Conservation (phyloP, 2,888 invertebrate species). For the Oscheius sp. region DNA sequence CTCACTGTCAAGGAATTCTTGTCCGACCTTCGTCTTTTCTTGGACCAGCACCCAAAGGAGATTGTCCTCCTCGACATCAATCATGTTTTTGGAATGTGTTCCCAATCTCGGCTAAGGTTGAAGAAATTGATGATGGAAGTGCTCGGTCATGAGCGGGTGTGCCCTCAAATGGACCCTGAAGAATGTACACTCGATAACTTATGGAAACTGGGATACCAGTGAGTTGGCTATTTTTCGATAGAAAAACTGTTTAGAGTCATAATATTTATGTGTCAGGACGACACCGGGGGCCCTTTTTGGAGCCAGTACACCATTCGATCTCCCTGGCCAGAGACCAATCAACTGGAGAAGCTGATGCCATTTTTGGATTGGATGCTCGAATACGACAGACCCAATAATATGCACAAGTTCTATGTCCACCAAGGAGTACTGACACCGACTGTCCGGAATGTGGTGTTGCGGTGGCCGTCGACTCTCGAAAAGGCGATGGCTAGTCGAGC, state of each 20-base stretch:
- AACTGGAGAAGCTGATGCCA: background rate
- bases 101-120: background rate
- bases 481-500: background rate
- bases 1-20: constrained; percentile 14
- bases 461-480: constrained; percentile 26
- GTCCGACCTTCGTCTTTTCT: constrained; percentile 35
- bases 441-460: constrained; percentile 38
- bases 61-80: constrained; percentile 50
- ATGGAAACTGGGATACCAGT: constrained; percentile 22
- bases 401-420: constrained; percentile 38
- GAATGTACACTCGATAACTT: constrained; percentile 27
- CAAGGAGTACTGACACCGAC: constrained; percentile 51
- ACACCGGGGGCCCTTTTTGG: constrained; percentile 28
- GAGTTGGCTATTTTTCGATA: background rate
- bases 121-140: constrained; percentile 13
- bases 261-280: constrained; percentile 1
- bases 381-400: constrained; percentile 1
- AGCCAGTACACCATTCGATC: constrained; percentile 8
- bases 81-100: constrained; percentile 42
- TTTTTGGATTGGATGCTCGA: constrained; percentile 4
- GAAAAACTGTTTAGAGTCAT: constrained; percentile 15
- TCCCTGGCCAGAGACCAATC: constrained; percentile 28
- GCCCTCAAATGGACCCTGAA: constrained; percentile 37
- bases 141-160: constrained; percentile 33
- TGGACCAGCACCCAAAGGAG: constrained; percentile 38